Evolutionary conservation across 2,797 vertebrate species (phyloP), one percentile per base, ranked within the genome.

Genomic region (Neostethus bicornis): DNA sequence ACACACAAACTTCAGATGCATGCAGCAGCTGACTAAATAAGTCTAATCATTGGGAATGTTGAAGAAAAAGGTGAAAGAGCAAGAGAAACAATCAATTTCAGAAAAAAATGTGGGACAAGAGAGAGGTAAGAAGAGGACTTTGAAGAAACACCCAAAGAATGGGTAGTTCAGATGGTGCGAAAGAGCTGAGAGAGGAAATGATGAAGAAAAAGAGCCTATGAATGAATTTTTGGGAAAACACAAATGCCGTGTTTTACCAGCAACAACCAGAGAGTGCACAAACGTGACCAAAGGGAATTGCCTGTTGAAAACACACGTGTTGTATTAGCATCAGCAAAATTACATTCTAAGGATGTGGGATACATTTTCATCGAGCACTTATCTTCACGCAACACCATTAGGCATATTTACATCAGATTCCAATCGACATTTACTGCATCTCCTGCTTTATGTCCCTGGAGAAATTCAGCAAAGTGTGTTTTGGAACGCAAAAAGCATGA

Each of bases 371-470:
- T 67, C 32, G 16, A 72, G 53, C 70, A 56, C 77, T 83, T 73
- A 70, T 70, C 73, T 77, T 76, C 67, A 70, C 17, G 29, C 51
- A 46, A 49, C 41, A 28, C 67, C 61, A 70, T 75, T 70, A 77
- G 73, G 77, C 70, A 31, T 83, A 69, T 85, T 85, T 83, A 74
- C 79, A 75, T 76, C 51, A 46, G 31, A 63, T 53, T 72, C 60
- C 47, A 58, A 60, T 54, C 55, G 66, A 54, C 38, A 34, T 58
- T 28, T 51, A 20, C 41, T 20, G 34, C 48, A n/a, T 39, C 70
- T 75, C 64, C 44, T 20, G 55, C 59, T 69, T 51, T 56, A 41
- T 52, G 13, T 70, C 85, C 80, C 74, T 39, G 57, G 68, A 69
- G 84, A 67, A 61, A 63, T 66, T 48, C 48, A 60, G 60, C 53